These are phyloP conservation scores for Crotophaga sulcirostris DNA, from an alignment of 2,113 vertebrate genomes.

Conservation along the genomic window DNA sequence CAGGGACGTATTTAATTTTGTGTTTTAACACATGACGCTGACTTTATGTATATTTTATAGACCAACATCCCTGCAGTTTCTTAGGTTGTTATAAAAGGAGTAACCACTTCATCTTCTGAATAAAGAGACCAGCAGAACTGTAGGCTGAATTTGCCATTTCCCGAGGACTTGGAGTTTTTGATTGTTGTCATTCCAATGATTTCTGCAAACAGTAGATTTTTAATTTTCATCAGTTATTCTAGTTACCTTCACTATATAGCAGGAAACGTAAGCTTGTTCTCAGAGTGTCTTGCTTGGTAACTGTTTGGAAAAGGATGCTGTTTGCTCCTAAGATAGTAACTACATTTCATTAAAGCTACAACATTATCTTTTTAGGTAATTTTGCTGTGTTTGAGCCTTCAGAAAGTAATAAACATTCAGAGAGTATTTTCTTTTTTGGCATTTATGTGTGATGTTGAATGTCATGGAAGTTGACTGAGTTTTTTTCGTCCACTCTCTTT, in stretches of 20 bases:
- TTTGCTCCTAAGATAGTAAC: rapidly evolving
- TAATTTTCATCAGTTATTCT: not conserved
- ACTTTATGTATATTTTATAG: not conserved
- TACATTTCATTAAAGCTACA: not conserved
- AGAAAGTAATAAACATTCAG: not conserved
- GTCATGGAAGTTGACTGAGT: not conserved
- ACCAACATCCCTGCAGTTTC: not conserved
- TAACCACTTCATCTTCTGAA: not conserved
- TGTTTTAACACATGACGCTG: not conserved
- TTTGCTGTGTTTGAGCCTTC: not conserved
- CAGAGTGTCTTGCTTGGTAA: not conserved
- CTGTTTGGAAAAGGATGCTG: not conserved
- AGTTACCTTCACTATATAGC: not conserved
- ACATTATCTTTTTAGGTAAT: not conserved
- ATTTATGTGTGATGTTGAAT: not conserved
- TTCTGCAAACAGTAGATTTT: not conserved
- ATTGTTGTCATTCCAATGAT: not conserved
- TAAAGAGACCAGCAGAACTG: not conserved
- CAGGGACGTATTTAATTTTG: not conserved
- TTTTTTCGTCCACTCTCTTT: not conserved
- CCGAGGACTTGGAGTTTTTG: not conserved
- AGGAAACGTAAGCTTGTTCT: not conserved
- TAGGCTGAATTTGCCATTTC: not conserved
- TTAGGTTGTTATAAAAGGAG: not conserved
- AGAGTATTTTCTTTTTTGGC: not conserved